Evolutionary conservation across 2,797 vertebrate species (phyloP).

Genomic region (Acrocephalus scirpaceus): DNA sequence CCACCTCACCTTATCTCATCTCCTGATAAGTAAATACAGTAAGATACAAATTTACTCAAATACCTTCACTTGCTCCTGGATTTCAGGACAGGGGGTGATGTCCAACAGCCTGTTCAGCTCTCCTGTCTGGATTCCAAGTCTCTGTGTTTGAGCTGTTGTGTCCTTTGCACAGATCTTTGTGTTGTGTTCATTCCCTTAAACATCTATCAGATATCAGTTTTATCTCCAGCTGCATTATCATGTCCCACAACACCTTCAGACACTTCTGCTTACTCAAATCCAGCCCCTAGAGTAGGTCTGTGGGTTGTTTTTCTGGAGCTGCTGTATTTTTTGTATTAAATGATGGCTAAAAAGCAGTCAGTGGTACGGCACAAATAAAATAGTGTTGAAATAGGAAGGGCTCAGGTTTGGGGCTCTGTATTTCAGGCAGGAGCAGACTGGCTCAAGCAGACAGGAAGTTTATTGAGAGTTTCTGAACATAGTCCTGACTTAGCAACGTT

Average conservation of each 20-base stretch:
- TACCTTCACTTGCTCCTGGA: fast-evolving
- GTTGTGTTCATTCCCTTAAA: neutral
- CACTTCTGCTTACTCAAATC: neutral
- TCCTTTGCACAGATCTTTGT: neutral
- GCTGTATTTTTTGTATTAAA: neutral
- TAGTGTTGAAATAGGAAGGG: neutral
- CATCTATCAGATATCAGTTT: neutral
- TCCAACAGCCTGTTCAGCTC: neutral
- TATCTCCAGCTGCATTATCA: neutral
- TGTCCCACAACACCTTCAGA: neutral
- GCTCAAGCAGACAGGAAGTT: neutral
- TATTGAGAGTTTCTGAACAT: neutral
- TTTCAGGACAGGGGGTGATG: neutral
- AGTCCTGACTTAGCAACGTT: fast-evolving
- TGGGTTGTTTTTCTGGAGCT: neutral
- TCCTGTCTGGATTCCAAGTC: neutral
- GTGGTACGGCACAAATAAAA: neutral
- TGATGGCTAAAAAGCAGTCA: neutral
- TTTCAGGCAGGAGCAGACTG: neutral
- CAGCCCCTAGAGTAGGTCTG: neutral
- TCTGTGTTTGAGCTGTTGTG: neutral
- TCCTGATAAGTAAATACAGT: neutral
- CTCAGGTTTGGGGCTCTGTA: neutral
- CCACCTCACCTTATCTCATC: neutral
- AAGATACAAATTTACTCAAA: neutral